phyloP scores from a whole-genome alignment of 2,888 invertebrate genomes.

The Ctena decussata region DNA sequence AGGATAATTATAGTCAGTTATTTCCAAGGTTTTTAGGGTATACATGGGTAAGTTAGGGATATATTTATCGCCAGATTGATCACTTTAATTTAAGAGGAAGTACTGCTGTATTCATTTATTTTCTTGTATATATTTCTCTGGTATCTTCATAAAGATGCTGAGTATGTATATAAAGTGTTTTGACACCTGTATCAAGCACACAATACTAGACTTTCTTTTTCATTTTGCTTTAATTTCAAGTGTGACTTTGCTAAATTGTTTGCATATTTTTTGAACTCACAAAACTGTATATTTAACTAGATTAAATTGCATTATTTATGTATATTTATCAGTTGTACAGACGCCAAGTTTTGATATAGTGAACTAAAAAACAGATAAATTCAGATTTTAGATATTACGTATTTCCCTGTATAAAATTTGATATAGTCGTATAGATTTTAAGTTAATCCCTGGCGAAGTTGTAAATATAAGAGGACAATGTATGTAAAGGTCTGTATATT shows the following conservation, averaged over 20 bases:
- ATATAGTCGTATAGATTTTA: neutral
- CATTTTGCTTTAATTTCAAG: neutral
- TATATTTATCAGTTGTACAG: neutral
- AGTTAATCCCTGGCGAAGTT: neutral
- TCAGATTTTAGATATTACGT: neutral
- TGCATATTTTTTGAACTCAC: neutral
- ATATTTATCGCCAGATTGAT: too few species aligned
- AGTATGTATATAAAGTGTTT: too few species aligned
- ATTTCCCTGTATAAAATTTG: neutral
- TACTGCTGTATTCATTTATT: too few species aligned
- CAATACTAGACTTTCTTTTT: too few species aligned
- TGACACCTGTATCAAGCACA: too few species aligned
- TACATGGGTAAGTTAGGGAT: too few species aligned
- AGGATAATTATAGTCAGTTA: too few species aligned
- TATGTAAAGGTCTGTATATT: neutral
- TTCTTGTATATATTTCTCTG: too few species aligned
- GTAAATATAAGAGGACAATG: neutral
- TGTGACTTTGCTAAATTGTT: neutral
- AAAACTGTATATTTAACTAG: neutral
- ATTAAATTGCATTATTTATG: constrained; percentile 10
- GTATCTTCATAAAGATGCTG: too few species aligned
- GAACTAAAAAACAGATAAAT: neutral
- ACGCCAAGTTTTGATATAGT: neutral
- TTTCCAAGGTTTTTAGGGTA: too few species aligned
- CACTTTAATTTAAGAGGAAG: too few species aligned